phyloP scores from a whole-genome alignment of 2,888 invertebrate genomes.

The Nemotelus pantherinus region DNA sequence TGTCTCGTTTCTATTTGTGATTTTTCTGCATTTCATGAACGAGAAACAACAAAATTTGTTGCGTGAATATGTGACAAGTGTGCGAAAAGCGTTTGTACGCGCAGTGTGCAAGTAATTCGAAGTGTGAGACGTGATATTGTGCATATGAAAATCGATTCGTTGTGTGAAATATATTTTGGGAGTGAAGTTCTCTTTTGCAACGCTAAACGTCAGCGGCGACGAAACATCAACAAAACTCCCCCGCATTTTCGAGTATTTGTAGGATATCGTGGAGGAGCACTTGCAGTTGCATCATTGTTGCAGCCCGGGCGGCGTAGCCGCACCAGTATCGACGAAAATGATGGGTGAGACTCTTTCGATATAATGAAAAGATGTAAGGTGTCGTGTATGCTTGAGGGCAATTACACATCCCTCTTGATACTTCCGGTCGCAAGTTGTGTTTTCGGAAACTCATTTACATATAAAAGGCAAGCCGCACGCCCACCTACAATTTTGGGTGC shows the following conservation, averaged over 20 bases:
- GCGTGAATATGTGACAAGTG: conserved; percentile 36
- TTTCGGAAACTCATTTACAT: conserved; percentile 19
- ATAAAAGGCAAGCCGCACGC: conserved; percentile 8
- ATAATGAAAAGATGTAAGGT: background rate
- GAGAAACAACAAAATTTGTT: background rate
- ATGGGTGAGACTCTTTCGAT: conserved; percentile 26
- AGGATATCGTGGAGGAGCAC: background rate
- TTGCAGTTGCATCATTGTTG: conserved; percentile 31
- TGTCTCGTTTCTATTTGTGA: background rate
- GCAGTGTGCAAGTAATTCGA: conserved; percentile 4
- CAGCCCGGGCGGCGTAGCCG: background rate
- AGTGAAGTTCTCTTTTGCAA: conserved; percentile 28
- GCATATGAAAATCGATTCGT: conserved; percentile 31
- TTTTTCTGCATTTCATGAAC: conserved; percentile 13
- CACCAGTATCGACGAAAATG: background rate
- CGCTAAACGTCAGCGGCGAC: conserved; percentile 28
- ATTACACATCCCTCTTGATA: background rate
- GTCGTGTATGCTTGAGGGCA: background rate
- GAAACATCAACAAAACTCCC: conserved; percentile 41
- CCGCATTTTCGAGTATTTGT: conserved; percentile 13
- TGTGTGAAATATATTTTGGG: conserved; percentile 16
- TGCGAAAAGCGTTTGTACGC: background rate
- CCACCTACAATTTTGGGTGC: conserved; percentile 2
- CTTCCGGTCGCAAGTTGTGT: conserved; percentile 8
- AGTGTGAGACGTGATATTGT: conserved; percentile 1